A percentile compares a stretch with the other conserved stretches of the same genome.
Evolutionary conservation across 2,888 invertebrate genomes (phyloP).

Genomic region (Salticus scenicus): DNA sequence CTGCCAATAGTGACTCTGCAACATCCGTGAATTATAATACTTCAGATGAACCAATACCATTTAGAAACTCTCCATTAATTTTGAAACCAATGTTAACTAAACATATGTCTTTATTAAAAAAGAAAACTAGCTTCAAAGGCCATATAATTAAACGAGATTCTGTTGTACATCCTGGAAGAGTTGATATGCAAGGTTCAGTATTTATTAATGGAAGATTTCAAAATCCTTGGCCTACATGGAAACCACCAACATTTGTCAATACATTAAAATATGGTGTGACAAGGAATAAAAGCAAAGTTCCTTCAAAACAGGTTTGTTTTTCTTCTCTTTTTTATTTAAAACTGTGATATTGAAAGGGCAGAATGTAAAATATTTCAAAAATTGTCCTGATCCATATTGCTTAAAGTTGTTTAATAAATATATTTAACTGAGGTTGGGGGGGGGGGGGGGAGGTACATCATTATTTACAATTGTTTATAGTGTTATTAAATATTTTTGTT

Average conservation of each 20-base stretch:
- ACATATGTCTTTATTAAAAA: slow-evolving; percentile 37
- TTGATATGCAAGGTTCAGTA: slow-evolving; percentile 72
- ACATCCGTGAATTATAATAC: neutral
- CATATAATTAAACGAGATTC: slow-evolving; percentile 70
- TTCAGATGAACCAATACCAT: neutral
- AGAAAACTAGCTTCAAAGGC: slow-evolving; percentile 39
- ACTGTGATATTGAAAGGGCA: no score
- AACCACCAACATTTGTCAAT: slow-evolving; percentile 67
- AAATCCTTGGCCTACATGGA: slow-evolving; percentile 75
- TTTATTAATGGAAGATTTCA: slow-evolving; percentile 73
- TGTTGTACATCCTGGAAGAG: slow-evolving; percentile 70
- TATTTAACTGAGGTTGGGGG: no score
- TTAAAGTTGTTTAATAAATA: neutral
- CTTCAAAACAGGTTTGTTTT: slow-evolving; percentile 69
- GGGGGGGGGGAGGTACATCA: no score
- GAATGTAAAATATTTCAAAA: no score
- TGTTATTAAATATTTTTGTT: no score
- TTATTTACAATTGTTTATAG: no score
- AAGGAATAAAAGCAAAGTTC: slow-evolving; percentile 71
- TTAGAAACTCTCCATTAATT: neutral
- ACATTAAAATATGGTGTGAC: slow-evolving; percentile 71
- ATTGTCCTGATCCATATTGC: no score
- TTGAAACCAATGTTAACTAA: slow-evolving; percentile 21
- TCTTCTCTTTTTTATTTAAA: no score
- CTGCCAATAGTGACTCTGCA: neutral